Base-by-base conservation (phyloP, 2,113 vertebrate genomes). In the Oryzias curvinotus region DNA sequence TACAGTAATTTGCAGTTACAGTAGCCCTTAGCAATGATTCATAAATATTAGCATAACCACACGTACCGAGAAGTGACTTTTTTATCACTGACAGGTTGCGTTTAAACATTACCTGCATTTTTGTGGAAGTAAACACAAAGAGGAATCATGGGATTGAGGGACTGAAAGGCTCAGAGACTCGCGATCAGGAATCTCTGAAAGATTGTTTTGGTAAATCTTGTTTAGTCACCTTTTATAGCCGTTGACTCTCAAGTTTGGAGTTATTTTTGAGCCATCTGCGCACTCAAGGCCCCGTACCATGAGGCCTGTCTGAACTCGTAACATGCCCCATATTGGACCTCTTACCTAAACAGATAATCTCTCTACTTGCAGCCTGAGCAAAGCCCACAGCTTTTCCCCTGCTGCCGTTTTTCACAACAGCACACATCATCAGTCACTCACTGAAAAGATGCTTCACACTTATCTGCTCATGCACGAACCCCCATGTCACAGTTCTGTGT, bases 261-360 rank as follows among this genome's bases (percentile, higher is more conserved):
- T 17, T 30, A 26, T 36, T 58, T 55, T 62, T 25, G 36, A 61
- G 44, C 42, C 51, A 28, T 18, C 57, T 14, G 50, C 62, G 56
- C 55, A 76, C 61, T 69, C 56, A 71, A 56, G 45, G 51, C 62
- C 68, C 55, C 72, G 61, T 54, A 49, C 15, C 65, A 21, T 47
- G 52, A 19, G 61, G 73, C 88, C 53, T 87, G 88, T 74, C 78
- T 79, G 55, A 66, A 71, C 90, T 47, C 82, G 89, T 21, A 15
- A 45, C n/a, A 56, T 62, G 42, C 62, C 66, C 68, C 60, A 57
- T 65, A 59, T 55, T 61, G 73, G 71, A 77, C 60, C 76, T 78
- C 65, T 61, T 65, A 73, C 65, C 51, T 36, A 77, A 78, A 71
- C 77, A 83, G 64, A 57, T 86, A 81, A 86, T 88, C 80, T 80